Evolutionary conservation across 1,140 invertebrate species (phyloP), one percentile per base, ranked within the genome.

Genomic region (Caenorhabditis brenneri): DNA sequence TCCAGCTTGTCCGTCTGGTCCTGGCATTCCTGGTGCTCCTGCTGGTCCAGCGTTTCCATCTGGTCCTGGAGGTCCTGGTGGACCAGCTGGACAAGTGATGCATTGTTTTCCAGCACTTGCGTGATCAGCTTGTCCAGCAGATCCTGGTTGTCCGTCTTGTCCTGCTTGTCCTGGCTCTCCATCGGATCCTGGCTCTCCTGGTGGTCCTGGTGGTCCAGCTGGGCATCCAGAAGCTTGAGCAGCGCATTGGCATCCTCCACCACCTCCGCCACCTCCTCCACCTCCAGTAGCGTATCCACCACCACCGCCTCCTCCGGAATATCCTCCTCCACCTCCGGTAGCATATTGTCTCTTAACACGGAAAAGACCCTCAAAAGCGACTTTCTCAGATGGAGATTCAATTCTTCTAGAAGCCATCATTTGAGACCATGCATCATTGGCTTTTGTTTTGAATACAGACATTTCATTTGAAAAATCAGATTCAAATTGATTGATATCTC

Each of bases 31-130:
- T 19, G 79, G 36, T 12, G 16, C 12, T 46, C 79, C 84, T 2
- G 60, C 79, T 49, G 39, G 53, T 85, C 84, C 84, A 46, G 60
- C 51, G 24, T 31, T 33, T 74, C 84, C 84, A 49, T 60, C 33
- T 31, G 79, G 39, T 51, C 84, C 84, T n/a, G 84, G 80, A 7
- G 79, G 79, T 74, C 84, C 84, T 29, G 80, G 55, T 46, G 84
- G 84, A 79, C 84, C 84, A 16, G 49, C 42, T 24, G 82, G 82
- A 46, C 82, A 84, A 60, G 58, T 80, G 82, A 84, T 84, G 49
- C 82, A 84, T 22, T 33, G 19, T 51, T 39, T 24, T 51, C 46
- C 78, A 80, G 27, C 3, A n/a, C 48, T 39, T 51, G 15, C 78
- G 22, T 27, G 51, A 22, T 53, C 78, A 22, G 27, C 78, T 80